A percentile compares a stretch with the other conserved stretches of the same genome.
phyloP scores from a whole-genome alignment of 2,797 vertebrate species.

The Menidia menidia region DNA sequence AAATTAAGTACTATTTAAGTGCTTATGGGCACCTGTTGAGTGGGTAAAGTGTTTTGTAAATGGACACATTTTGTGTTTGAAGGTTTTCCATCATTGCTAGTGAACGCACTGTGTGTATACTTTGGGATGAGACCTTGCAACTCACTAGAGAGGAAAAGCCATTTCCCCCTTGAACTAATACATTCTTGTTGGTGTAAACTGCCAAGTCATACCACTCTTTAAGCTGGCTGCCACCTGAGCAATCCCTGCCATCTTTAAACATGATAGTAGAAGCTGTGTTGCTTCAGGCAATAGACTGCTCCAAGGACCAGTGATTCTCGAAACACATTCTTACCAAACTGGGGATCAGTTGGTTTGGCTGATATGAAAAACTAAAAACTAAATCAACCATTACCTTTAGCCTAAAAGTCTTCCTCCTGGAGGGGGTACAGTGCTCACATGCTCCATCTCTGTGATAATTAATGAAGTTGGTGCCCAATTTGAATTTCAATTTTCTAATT shows the following conservation, averaged over 20 bases:
- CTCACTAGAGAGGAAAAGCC: slow-evolving; percentile 43
- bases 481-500: slow-evolving; percentile 70
- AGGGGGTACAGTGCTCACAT: slow-evolving; percentile 31
- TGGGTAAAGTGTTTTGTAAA: slow-evolving; percentile 54
- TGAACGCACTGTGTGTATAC: slow-evolving; percentile 46
- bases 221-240: slow-evolving; percentile 67
- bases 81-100: slow-evolving; percentile 66
- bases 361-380: slow-evolving; percentile 22
- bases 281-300: slow-evolving; percentile 50
- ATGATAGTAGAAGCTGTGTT: slow-evolving; percentile 54
- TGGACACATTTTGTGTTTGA: slow-evolving; percentile 60
- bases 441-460: slow-evolving; percentile 45
- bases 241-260: slow-evolving; percentile 72
- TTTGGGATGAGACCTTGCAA: slow-evolving; percentile 49
- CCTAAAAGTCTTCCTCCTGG: slow-evolving; percentile 9
- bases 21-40: slow-evolving; percentile 48
- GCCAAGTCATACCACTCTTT: slow-evolving; percentile 63
- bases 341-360: slow-evolving; percentile 12
- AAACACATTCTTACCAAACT: slow-evolving; percentile 30
- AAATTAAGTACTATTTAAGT: slow-evolving; percentile 40
- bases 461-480: slow-evolving; percentile 56
- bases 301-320: slow-evolving; percentile 34
- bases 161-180: slow-evolving; percentile 56
- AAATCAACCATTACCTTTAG: slow-evolving; percentile 59
- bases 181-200: slow-evolving; percentile 63